Evolutionary conservation across 2,797 vertebrate genomes (phyloP).

Genomic region (Pangasius macronema): DNA sequence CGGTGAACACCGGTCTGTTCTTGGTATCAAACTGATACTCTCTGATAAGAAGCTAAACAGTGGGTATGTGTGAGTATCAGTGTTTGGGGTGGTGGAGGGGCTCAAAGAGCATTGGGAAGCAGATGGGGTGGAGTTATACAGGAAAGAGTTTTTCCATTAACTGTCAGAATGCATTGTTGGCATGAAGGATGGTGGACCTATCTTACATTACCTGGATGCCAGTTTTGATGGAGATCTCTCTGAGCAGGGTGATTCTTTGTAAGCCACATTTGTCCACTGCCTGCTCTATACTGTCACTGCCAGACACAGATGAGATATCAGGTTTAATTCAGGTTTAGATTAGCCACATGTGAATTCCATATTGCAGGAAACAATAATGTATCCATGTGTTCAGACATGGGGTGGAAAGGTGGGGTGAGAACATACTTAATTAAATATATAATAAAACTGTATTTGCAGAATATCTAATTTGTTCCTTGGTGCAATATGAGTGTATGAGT

Average conservation of each 20-base stretch:
- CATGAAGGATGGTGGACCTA: slow-evolving; percentile 2
- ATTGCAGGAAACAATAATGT: not conserved
- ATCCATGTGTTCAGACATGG: not conserved
- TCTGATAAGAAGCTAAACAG: slow-evolving; percentile 84
- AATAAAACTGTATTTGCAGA: not conserved
- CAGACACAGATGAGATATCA: slow-evolving; percentile 53
- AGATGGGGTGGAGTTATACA: not conserved
- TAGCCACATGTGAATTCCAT: not conserved
- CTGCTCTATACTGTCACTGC: slow-evolving; percentile 86
- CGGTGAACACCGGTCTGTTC: slow-evolving; percentile 84
- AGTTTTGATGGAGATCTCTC: slow-evolving; percentile 90
- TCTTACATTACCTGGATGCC: slow-evolving; percentile 86
- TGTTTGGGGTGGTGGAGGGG: not conserved
- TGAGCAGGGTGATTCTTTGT: slow-evolving; percentile 90
- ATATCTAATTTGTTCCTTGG: not conserved
- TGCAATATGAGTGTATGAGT: not conserved
- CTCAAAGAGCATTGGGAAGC: not conserved
- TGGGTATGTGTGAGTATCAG: not conserved
- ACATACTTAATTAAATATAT: not conserved
- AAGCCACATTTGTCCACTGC: slow-evolving; percentile 80
- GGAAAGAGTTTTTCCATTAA: not conserved
- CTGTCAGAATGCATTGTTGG: not conserved
- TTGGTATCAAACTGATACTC: slow-evolving; percentile 91
- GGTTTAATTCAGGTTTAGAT: slow-evolving; percentile 1
- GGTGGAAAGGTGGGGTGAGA: not conserved